These are phyloP conservation scores for Apis laboriosa DNA, from an alignment of 1,140 invertebrate genomes.

Conservation along the genomic window DNA sequence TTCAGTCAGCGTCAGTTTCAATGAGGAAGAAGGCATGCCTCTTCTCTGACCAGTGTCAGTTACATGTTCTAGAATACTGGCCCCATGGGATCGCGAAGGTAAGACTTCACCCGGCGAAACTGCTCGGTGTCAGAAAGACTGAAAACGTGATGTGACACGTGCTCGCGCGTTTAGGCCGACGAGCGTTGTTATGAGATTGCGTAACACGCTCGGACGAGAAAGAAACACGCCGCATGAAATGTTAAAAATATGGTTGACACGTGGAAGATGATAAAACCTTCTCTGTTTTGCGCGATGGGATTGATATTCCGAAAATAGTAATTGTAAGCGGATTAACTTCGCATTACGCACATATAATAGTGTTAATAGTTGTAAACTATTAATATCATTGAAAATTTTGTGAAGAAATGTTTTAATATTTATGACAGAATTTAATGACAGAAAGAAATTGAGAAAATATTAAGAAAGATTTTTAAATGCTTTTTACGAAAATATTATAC, in stretches of 20 bases:
- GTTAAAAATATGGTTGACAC: conserved; percentile 4
- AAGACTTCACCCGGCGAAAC: conserved; percentile 65
- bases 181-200: conserved; percentile 57
- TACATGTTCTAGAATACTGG: conserved; percentile 74
- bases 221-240: not conserved
- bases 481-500: too few species aligned
- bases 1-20: conserved; percentile 72
- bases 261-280: not conserved
- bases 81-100: conserved; percentile 72
- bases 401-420: too few species aligned
- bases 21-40: conserved; percentile 71
- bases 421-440: too few species aligned
- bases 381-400: too few species aligned
- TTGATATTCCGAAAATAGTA: too few species aligned
- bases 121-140: conserved; percentile 46
- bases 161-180: conserved; percentile 53
- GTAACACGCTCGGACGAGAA: conserved; percentile 9
- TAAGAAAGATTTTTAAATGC: too few species aligned
- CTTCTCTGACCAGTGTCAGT: conserved; percentile 74
- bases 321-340: not conserved
- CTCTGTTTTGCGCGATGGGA: too few species aligned
- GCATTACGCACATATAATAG: too few species aligned
- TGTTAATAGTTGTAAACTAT: too few species aligned
- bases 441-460: too few species aligned
- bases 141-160: conserved; percentile 75